These are phyloP conservation scores for Eudemis profundana DNA, from an alignment of 2,888 invertebrate genomes.

Conservation along the genomic window DNA sequence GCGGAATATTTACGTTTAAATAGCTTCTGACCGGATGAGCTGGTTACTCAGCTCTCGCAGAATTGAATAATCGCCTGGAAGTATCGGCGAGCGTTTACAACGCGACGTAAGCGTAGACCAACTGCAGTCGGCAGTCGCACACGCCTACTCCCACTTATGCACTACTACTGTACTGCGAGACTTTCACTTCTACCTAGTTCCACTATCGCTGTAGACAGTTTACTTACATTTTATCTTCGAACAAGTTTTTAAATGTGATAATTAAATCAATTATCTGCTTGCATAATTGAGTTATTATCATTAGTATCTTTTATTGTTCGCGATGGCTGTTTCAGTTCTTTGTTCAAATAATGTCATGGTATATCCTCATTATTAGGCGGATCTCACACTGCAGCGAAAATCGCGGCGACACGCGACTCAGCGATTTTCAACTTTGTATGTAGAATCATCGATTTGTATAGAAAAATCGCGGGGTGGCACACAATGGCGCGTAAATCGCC, in stretches of 20 bases:
- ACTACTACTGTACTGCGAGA: not conserved
- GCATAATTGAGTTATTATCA: not conserved
- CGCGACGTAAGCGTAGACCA: constrained; percentile 14
- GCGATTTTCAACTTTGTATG: too few relatives aligned
- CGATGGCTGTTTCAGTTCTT: not conserved
- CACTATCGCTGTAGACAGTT: constrained; percentile 19
- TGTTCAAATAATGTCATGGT: not conserved
- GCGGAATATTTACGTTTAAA: constrained; percentile 34
- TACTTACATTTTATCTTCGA: not conserved
- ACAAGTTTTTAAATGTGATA: not conserved
- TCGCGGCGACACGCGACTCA: too few relatives aligned
- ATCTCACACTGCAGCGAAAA: too few relatives aligned
- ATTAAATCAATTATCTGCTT: not conserved
- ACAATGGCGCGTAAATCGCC: too few relatives aligned
- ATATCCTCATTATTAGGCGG: too few relatives aligned
- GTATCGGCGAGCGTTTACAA: not conserved
- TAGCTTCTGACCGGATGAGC: constrained; percentile 45
- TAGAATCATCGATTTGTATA: too few relatives aligned
- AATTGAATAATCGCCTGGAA: constrained; percentile 62
- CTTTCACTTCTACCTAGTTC: constrained; percentile 11
- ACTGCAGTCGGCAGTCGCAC: constrained; percentile 1
- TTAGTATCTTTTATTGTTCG: not conserved
- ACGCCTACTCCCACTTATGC: not conserved
- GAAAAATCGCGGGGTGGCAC: too few relatives aligned
- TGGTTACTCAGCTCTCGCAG: constrained; percentile 54